These are phyloP conservation scores for Brachymystax lenok DNA, from an alignment of 2,797 vertebrate species.

Conservation along the genomic window DNA sequence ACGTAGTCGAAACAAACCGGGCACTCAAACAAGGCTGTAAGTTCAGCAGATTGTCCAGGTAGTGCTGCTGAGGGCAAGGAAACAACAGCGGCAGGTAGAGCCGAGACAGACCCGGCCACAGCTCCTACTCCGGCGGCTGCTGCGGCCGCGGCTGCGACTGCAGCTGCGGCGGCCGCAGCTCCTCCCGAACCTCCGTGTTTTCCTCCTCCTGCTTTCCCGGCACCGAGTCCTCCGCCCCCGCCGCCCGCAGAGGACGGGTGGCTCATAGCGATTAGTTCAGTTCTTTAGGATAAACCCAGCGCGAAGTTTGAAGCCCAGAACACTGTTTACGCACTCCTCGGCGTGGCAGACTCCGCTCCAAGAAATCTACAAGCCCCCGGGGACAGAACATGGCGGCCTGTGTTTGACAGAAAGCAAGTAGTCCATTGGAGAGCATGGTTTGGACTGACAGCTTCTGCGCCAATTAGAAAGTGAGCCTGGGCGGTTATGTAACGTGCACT, in stretches of 20 bases:
- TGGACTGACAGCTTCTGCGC: conserved; percentile 51
- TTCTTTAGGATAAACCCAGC: conserved; percentile 25
- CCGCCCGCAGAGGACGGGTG: conserved; percentile 74
- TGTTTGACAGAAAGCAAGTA: conserved; percentile 52
- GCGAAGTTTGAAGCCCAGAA: conserved; percentile 34
- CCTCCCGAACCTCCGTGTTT: conserved; percentile 70
- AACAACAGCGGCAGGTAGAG: conserved; percentile 51
- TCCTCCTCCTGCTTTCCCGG: conserved; percentile 69
- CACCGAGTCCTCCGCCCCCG: conserved; percentile 71
- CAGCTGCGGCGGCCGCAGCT: conserved; percentile 35
- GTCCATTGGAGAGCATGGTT: conserved; percentile 44
- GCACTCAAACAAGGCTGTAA: conserved; percentile 78
- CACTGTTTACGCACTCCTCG: conserved; percentile 26
- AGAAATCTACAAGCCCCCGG: conserved; percentile 50
- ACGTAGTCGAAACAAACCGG: conserved; percentile 81
- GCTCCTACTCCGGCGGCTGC: conserved; percentile 58
- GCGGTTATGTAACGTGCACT: conserved; percentile 16
- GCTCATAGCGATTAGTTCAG: conserved; percentile 69
- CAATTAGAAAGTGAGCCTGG: conserved; percentile 51
- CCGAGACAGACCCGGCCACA: conserved; percentile 52
- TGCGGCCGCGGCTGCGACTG: conserved; percentile 33
- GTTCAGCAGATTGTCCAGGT: conserved; percentile 68
- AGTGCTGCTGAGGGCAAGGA: conserved; percentile 52
- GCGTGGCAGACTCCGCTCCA: conserved; percentile 46
- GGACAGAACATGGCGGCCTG: conserved; percentile 73